phyloP scores from a whole-genome alignment of 2,113 vertebrate genomes.

The Notothenia rossii region DNA sequence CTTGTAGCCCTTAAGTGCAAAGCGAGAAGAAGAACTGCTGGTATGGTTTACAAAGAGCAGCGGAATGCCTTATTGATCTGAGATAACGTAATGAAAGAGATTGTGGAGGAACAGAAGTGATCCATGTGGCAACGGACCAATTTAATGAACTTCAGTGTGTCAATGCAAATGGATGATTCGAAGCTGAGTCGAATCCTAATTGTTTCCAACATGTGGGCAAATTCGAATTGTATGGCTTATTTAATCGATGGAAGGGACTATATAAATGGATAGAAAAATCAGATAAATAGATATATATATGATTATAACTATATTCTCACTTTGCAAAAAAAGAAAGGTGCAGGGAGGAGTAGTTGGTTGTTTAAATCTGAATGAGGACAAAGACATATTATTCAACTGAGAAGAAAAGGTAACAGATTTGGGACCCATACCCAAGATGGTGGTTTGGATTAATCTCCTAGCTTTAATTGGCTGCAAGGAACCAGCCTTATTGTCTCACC shows the following conservation, averaged over 20 bases:
- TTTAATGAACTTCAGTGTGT: slow-evolving; percentile 56
- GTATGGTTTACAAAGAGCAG: slow-evolving; percentile 27
- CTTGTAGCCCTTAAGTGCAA: slow-evolving; percentile 42
- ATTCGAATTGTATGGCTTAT: too few species aligned
- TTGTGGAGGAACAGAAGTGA: slow-evolving; percentile 17
- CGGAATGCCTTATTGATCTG: slow-evolving; percentile 47
- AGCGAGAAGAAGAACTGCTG: slow-evolving; percentile 13
- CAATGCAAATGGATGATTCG: slow-evolving; percentile 8
- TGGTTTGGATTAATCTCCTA: not conserved
- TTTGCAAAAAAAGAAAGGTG: not conserved
- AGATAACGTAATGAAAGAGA: slow-evolving; percentile 53
- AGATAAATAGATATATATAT: not conserved
- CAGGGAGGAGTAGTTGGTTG: not conserved
- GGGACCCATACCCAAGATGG: not conserved
- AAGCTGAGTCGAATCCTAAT: not conserved
- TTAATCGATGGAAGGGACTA: slow-evolving; percentile 7
- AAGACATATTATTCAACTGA: not conserved
- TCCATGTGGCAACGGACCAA: slow-evolving; percentile 42
- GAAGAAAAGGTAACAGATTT: not conserved
- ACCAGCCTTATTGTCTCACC: slow-evolving; percentile 12
- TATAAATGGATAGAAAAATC: not conserved
- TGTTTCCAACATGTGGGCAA: too few species aligned
- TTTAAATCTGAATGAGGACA: not conserved
- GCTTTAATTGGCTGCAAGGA: not conserved
- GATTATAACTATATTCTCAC: not conserved